Conservation (phyloP, 2,113 vertebrate genomes). For the Neopipo cinnamomea region DNA sequence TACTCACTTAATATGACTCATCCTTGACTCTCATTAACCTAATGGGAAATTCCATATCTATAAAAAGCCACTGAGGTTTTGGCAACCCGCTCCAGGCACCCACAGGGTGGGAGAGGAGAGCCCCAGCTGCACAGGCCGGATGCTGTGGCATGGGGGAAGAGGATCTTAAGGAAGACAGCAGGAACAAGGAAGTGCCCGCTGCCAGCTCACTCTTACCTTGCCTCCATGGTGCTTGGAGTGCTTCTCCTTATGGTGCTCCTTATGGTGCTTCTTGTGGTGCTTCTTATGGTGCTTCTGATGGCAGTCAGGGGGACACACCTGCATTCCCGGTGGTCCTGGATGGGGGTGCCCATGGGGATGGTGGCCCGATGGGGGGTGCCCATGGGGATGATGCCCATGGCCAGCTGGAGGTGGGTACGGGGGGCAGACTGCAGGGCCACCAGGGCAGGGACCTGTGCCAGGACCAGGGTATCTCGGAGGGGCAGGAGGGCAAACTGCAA, state of each 20-base stretch:
- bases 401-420: neutral
- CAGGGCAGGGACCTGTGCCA: neutral
- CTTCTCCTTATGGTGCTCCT: conserved; percentile 26
- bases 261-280: neutral
- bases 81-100: neutral
- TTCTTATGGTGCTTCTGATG: neutral
- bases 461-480: neutral
- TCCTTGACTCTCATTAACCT: neutral
- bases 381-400: neutral
- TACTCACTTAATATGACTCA: neutral
- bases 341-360: neutral
- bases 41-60: fast-evolving
- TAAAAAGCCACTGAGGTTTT: neutral
- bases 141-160: neutral
- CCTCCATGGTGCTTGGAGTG: neutral
- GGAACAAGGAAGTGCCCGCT: neutral
- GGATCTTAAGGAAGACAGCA: neutral
- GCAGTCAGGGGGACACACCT: neutral
- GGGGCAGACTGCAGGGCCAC: neutral
- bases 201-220: conserved; percentile 2
- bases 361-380: neutral
- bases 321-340: neutral
- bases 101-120: neutral
- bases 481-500: too few relatives aligned
- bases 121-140: neutral